These are phyloP conservation scores for Lordiphosa andalusiaca DNA, from an alignment of 2,888 invertebrate species.

Conservation along the genomic window DNA sequence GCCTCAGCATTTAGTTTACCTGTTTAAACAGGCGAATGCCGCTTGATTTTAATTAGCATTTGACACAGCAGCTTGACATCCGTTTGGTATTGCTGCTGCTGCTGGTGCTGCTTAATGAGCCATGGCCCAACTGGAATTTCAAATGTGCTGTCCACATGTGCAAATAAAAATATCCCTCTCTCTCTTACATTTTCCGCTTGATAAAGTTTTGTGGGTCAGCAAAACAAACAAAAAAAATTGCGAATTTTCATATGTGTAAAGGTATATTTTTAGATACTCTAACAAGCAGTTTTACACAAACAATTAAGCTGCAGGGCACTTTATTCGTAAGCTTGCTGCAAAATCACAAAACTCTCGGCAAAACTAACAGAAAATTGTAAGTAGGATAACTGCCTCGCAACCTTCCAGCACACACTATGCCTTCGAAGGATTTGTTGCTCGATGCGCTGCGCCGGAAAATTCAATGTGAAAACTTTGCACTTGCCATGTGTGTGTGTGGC, in stretches of 20 bases:
- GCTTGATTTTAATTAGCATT: constrained; percentile 76
- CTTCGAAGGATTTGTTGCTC: constrained; percentile 52
- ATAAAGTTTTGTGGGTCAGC: constrained; percentile 45
- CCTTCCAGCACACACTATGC: constrained; percentile 7
- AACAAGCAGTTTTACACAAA: not conserved
- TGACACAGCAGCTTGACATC: constrained; percentile 70
- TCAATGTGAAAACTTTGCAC: constrained; percentile 72
- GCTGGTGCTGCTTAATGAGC: constrained; percentile 60
- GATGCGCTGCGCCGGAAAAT: constrained; percentile 64
- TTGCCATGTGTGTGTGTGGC: constrained; percentile 36
- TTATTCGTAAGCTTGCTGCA: too few relatives aligned
- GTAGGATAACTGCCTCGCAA: constrained; percentile 30
- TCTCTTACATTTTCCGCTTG: constrained; percentile 59
- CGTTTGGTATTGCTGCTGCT: not conserved
- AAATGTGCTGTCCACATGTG: constrained; percentile 56
- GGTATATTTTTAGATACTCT: constrained; percentile 1
- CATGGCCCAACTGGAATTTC: constrained; percentile 56
- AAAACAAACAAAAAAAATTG: constrained; percentile 12
- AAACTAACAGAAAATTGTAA: constrained; percentile 24
- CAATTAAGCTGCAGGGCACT: too few relatives aligned
- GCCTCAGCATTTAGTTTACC: constrained; percentile 49
- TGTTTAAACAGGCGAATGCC: constrained; percentile 68
- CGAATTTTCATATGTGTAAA: too few relatives aligned
- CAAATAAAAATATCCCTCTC: constrained; percentile 61
- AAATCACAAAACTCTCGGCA: constrained; percentile 9